Evolutionary conservation across 2,113 vertebrate genomes (phyloP), one percentile per base, ranked within the genome.

Genomic region (Dromaius novaehollandiae): DNA sequence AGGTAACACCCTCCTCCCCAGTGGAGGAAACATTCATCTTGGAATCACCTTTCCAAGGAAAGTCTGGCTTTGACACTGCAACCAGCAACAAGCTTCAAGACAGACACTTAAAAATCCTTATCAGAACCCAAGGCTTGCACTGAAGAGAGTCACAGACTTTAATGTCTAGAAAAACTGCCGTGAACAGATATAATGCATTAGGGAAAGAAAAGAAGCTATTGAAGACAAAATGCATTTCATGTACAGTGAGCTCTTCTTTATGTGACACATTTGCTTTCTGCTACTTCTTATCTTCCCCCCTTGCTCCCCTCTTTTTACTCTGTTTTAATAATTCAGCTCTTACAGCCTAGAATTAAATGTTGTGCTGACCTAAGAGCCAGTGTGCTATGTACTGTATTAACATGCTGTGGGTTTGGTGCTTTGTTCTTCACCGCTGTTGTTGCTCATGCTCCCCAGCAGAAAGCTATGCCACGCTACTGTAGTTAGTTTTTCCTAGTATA

Each of bases 201-300:
- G 36, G 60, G 74, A 56, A 83, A 90, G 60, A 80, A 93, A 91
- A 91, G 55, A 88, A 88, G 36, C 88, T 78, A 25, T 44, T 75
- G 40, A 86, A 87, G 82, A 69, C 50, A 86, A 94, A 93, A 80
- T 38, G 7, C 30, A 34, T 89, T 96, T 97, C 60, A 82, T 82
- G 77, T 87, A 24, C 68, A 69, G 46, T 11, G 7, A 82, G 69
- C 32, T 42, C 63, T 60, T 56, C 64, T 70, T 83, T 48, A 34
- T n/a, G 30, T 71, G 86, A 84, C 74, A 75, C 26, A 28, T 87
- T 50, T 80, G 19, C 85, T 96, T 91, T 81, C 74, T 93, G 50
- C 25, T 80, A 4, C 21, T 56, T 51, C 83, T 94, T 75, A 55
- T 93, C 70, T 75, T 46, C 61, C 36, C 14, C 36, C 8, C 46